Percentiles rank a stretch among this genome's conserved stretches.
phyloP scores from a whole-genome alignment of 2,888 invertebrate species.

The Melinaea marsaeus region DNA sequence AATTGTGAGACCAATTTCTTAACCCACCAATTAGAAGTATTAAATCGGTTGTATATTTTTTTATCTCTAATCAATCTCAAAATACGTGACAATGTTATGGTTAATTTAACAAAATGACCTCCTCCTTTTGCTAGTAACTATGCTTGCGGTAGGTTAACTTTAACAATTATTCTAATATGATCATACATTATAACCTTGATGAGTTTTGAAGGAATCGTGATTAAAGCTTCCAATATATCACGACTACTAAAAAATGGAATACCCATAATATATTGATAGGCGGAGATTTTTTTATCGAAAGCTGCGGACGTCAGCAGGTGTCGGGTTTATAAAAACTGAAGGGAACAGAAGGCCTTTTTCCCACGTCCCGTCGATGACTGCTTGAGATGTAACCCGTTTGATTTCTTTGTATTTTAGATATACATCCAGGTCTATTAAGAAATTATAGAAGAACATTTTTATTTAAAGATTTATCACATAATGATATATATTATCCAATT shows the following conservation, averaged over 20 bases:
- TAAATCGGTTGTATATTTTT: conserved; percentile 37
- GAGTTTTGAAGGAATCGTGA: conserved; percentile 64
- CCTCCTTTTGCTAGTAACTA: conserved; percentile 53
- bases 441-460: neutral
- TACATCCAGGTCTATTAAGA: neutral
- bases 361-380: conserved; percentile 69
- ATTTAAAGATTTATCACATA: too few species aligned
- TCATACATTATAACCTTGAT: conserved; percentile 51
- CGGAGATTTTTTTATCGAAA: conserved; percentile 71
- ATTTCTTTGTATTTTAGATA: conserved; percentile 2
- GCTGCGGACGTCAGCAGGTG: conserved; percentile 76
- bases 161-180: conserved; percentile 52
- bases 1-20: conserved; percentile 29
- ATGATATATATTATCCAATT: too few species aligned
- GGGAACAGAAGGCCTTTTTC: conserved; percentile 76
- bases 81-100: conserved; percentile 63
- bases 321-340: conserved; percentile 71
- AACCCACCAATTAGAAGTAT: conserved; percentile 27
- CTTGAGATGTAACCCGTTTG: conserved; percentile 42
- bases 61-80: conserved; percentile 39
- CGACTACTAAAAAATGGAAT: conserved; percentile 71
- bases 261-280: conserved; percentile 47
- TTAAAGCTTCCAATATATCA: conserved; percentile 74
- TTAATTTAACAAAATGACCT: conserved; percentile 60
- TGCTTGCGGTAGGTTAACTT: conserved; percentile 59